Percentiles rank a stretch among this genome's conserved stretches.
Evolutionary conservation across 2,113 vertebrate genomes (phyloP).

Genomic region (Hemibagrus wyckioides): DNA sequence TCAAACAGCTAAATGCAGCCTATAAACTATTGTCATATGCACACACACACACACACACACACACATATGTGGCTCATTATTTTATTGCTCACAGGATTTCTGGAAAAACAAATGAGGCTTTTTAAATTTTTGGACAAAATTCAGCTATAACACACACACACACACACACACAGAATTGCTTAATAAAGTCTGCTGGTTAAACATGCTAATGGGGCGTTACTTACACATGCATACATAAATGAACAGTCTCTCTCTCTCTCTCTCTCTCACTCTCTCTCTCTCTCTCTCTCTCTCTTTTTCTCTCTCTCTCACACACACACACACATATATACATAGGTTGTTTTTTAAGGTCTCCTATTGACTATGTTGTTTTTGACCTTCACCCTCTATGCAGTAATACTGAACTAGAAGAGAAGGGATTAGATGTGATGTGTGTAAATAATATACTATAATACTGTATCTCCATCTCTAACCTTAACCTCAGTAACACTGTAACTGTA

Average conservation of each 20-base stretch:
- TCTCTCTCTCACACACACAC: neutral
- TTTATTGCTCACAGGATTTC: neutral
- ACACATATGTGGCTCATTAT: constrained; percentile 9
- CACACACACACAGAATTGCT: neutral
- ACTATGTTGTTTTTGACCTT: neutral
- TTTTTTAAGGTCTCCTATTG: neutral
- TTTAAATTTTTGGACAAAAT: neutral
- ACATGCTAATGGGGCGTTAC: neutral
- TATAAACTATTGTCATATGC: neutral
- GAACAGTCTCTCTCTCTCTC: too few relatives aligned
- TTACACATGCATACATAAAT: neutral
- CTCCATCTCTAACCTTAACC: neutral
- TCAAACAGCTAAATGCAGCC: constrained; percentile 3
- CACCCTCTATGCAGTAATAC: neutral
- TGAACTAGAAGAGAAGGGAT: too few relatives aligned
- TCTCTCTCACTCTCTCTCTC: too few relatives aligned
- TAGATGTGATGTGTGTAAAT: too few relatives aligned
- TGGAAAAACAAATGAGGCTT: neutral
- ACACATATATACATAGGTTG: neutral
- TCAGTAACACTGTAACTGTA: neutral
- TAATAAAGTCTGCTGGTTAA: neutral
- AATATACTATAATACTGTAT: neutral
- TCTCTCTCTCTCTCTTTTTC: too few relatives aligned
- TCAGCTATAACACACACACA: neutral
- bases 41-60: neutral